These are phyloP conservation scores for Mus minutoides DNA, from an alignment of 2,797 vertebrate genomes.

Conservation along the genomic window DNA sequence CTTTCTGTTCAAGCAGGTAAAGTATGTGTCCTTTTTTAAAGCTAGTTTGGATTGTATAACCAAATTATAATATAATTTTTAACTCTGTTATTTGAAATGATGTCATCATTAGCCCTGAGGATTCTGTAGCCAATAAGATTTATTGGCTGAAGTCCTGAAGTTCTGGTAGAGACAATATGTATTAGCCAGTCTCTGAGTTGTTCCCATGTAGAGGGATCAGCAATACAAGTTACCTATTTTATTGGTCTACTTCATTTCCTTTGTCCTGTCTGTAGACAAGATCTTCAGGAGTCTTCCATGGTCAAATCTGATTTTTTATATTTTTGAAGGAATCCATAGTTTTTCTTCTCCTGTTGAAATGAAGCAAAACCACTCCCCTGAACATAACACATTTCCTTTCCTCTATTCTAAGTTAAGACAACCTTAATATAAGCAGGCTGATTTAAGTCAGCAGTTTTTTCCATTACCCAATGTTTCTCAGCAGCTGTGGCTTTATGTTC, in stretches of 20 bases:
- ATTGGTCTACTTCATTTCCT: neutral
- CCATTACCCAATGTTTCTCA: neutral
- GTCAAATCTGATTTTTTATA: neutral
- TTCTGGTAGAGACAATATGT: neutral
- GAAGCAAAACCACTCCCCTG: neutral
- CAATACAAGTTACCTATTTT: neutral
- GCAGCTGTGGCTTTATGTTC: neutral
- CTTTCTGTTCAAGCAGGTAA: neutral
- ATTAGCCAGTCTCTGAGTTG: neutral
- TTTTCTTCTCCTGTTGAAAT: neutral
- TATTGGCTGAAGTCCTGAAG: neutral
- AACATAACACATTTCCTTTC: neutral
- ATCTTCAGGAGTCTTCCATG: neutral
- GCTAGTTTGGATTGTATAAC: neutral
- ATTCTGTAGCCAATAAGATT: neutral
- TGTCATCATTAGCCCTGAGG: neutral
- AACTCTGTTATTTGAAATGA: neutral
- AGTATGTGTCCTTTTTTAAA: neutral
- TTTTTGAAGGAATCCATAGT: neutral
- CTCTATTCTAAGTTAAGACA: neutral
- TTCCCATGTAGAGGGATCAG: neutral
- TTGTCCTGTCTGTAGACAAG: neutral
- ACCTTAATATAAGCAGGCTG: neutral
- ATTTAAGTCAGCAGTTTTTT: neutral
- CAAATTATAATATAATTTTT: neutral